These are phyloP conservation scores for Allophyes oxyacanthae DNA, from an alignment of 2,888 invertebrate species.

Conservation along the genomic window DNA sequence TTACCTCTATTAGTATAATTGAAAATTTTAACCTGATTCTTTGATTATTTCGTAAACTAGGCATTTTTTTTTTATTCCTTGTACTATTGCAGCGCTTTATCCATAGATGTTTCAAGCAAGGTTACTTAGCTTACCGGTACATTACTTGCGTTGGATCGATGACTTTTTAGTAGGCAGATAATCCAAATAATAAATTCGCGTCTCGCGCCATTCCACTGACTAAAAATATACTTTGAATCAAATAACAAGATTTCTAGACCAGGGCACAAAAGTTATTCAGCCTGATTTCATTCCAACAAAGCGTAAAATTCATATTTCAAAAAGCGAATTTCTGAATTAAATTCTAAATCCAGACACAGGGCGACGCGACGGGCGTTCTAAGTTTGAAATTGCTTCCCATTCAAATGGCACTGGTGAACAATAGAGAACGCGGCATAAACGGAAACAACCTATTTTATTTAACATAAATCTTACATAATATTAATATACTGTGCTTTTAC, in stretches of 20 bases:
- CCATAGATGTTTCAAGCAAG: too few relatives aligned
- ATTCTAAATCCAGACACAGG: conserved; percentile 49
- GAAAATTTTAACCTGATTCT: too few relatives aligned
- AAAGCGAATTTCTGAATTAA: conserved; percentile 50
- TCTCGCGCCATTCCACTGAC: too few relatives aligned
- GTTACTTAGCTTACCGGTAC: too few relatives aligned
- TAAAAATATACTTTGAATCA: not conserved
- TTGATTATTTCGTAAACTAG: too few relatives aligned
- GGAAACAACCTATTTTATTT: conserved; percentile 47
- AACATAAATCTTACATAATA: not conserved
- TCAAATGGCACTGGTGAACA: conserved; percentile 57
- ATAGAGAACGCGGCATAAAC: conserved; percentile 48
- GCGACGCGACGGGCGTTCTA: conserved; percentile 51
- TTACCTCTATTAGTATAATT: too few relatives aligned
- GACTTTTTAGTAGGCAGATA: too few relatives aligned
- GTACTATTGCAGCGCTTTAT: too few relatives aligned
- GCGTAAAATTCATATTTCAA: conserved; percentile 43
- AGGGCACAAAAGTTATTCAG: conserved; percentile 28
- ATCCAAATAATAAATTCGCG: too few relatives aligned
- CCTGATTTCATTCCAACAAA: conserved; percentile 23
- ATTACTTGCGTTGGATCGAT: too few relatives aligned
- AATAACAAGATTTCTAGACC: conserved; percentile 3
- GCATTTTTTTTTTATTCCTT: too few relatives aligned
- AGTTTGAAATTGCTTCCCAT: conserved; percentile 76
- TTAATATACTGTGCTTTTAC: conserved; percentile 3